These are phyloP conservation scores for Helleia helle DNA, from an alignment of 2,888 invertebrate genomes.

Conservation along the genomic window DNA sequence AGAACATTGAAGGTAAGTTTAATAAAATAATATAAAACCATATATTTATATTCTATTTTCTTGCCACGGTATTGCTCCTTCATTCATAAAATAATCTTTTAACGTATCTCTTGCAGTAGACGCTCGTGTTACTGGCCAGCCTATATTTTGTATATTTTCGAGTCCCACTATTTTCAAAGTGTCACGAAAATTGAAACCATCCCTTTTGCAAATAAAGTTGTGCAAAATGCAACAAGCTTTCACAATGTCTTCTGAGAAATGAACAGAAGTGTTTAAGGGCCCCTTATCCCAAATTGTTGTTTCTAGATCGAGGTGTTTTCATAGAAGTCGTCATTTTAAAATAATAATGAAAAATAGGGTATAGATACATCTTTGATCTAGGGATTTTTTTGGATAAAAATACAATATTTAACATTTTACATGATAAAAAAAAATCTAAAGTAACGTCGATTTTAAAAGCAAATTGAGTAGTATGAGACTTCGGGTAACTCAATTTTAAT, in stretches of 20 bases:
- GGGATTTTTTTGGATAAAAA: no score
- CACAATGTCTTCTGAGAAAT: constrained; percentile 18
- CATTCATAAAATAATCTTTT: constrained; percentile 25
- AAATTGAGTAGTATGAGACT: no score
- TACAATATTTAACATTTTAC: no score
- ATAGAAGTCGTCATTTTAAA: no score
- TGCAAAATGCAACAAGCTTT: constrained; percentile 22
- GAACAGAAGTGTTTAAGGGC: constrained; percentile 16
- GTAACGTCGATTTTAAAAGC: no score
- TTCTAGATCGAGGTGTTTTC: no score
- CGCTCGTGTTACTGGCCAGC: constrained; percentile 18
- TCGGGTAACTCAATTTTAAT: no score
- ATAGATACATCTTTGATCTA: no score
- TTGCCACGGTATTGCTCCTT: constrained; percentile 24
- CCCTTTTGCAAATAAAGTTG: constrained; percentile 19
- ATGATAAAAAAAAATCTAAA: no score
- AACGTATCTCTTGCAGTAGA: constrained; percentile 22
- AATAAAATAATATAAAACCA: constrained; percentile 20
- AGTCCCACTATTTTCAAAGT: no score
- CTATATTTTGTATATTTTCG: constrained; percentile 22
- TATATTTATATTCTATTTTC: constrained; percentile 24
- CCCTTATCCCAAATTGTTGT: no score
- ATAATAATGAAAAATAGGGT: no score
- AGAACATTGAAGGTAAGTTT: constrained; percentile 25
- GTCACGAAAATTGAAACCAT: constrained; percentile 19